These are phyloP conservation scores for Sturnira hondurensis DNA, from an alignment of 2,113 vertebrate species.

Conservation along the genomic window DNA sequence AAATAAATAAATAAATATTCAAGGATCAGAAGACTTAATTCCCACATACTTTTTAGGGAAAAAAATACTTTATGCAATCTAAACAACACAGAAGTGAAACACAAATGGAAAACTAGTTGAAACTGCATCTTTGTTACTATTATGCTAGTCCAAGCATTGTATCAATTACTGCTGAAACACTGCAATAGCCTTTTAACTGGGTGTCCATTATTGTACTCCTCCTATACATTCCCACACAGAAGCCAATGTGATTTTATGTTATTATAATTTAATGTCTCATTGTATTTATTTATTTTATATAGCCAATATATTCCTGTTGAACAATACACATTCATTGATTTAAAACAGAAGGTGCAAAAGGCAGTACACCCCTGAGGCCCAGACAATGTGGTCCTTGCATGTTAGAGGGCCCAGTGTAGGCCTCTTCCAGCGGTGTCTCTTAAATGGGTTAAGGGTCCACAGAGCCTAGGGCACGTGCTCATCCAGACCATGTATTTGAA, in stretches of 20 bases:
- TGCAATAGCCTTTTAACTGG: neutral
- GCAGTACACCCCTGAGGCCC: neutral
- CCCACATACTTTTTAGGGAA: neutral
- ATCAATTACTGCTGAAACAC: neutral
- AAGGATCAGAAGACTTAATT: slow-evolving; percentile 1
- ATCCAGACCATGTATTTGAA: neutral
- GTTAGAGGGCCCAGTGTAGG: neutral
- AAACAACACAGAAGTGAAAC: neutral
- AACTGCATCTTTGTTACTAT: neutral
- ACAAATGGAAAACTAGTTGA: neutral
- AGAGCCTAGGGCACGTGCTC: neutral
- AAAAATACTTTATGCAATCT: neutral
- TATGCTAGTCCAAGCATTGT: neutral
- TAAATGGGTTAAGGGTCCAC: neutral
- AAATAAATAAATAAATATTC: no score
- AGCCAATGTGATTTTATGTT: neutral
- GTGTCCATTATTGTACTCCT: neutral
- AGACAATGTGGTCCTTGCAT: neutral
- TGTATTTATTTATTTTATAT: neutral
- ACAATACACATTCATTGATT: slow-evolving; percentile 8
- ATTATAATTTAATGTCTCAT: neutral
- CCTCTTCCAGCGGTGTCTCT: neutral
- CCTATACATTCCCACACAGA: neutral
- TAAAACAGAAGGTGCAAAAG: neutral
- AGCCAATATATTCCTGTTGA: neutral